These are phyloP conservation scores for Adineta ricciae DNA, from an alignment of 2,888 invertebrate species.

Conservation along the genomic window DNA sequence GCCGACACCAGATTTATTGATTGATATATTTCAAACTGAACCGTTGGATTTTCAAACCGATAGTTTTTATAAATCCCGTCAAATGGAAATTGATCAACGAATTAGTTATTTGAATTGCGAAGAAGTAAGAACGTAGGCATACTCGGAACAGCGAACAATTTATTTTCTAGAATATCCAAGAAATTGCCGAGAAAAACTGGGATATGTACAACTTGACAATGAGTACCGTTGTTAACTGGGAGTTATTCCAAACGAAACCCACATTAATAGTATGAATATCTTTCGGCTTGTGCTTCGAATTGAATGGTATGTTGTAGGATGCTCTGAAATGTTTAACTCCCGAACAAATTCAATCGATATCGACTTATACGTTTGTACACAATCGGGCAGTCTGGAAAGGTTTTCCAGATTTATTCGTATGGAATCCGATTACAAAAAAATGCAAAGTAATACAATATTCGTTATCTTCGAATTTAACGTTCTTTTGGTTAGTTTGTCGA, in stretches of 20 bases:
- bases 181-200: conserved; percentile 15
- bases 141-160: background rate
- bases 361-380: background rate
- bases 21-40: conserved; percentile 20
- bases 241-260: background rate
- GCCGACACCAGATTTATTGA: background rate
- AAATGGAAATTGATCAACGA: background rate
- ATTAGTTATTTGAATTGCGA: background rate
- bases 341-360: background rate
- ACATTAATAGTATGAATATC: background rate
- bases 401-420: conserved; percentile 22
- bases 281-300: background rate
- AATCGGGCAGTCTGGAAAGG: conserved; percentile 2
- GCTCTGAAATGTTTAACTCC: background rate
- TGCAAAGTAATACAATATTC: background rate
- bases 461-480: background rate
- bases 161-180: background rate
- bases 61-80: background rate
- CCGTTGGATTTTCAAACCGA: background rate
- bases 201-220: conserved; percentile 4
- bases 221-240: background rate
- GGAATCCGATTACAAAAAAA: background rate
- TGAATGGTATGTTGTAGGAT: background rate
- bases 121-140: background rate
- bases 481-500: background rate